Percentiles rank a stretch among this genome's conserved stretches.
Evolutionary conservation across 2,888 invertebrate genomes (phyloP).

Genomic region (Sturmia bella): DNA sequence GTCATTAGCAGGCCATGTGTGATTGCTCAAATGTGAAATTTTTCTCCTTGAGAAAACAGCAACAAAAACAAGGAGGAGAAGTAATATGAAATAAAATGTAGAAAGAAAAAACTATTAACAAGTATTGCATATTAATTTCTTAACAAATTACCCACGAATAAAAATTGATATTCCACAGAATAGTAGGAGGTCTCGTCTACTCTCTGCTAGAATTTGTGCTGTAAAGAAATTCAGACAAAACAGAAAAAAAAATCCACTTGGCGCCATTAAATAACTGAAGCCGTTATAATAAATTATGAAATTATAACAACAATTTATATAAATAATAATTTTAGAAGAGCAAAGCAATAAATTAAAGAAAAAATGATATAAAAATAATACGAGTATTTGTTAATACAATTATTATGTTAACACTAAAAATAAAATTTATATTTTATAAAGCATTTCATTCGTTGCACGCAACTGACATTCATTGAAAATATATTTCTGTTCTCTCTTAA

Average conservation of each 20-base stretch:
- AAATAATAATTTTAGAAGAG: slow-evolving; percentile 32
- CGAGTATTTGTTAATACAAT: slow-evolving; percentile 32
- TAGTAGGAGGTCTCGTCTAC: slow-evolving; percentile 58
- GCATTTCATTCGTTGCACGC: slow-evolving; percentile 48
- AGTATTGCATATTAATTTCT: slow-evolving; percentile 60
- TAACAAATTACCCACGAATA: slow-evolving; percentile 50
- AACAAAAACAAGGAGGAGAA: neutral
- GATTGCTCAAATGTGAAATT: slow-evolving; percentile 7
- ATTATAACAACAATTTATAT: slow-evolving; percentile 20
- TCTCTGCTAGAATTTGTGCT: slow-evolving; percentile 16
- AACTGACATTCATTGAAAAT: neutral
- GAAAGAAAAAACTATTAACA: slow-evolving; percentile 31
- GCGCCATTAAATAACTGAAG: slow-evolving; percentile 54
- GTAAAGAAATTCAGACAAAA: slow-evolving; percentile 40
- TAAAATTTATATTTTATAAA: slow-evolving; percentile 36
- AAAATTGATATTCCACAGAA: slow-evolving; percentile 33
- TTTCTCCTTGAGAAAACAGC: slow-evolving; percentile 1
- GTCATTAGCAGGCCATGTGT: neutral
- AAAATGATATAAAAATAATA: slow-evolving; percentile 19
- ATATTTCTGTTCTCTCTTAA: neutral
- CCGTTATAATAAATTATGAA: slow-evolving; percentile 42
- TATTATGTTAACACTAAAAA: slow-evolving; percentile 53
- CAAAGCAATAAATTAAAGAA: slow-evolving; percentile 19
- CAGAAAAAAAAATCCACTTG: slow-evolving; percentile 8
- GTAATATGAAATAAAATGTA: slow-evolving; percentile 18